Base-by-base conservation (phyloP, 2,113 vertebrate species). In the Nipponia nippon region DNA sequence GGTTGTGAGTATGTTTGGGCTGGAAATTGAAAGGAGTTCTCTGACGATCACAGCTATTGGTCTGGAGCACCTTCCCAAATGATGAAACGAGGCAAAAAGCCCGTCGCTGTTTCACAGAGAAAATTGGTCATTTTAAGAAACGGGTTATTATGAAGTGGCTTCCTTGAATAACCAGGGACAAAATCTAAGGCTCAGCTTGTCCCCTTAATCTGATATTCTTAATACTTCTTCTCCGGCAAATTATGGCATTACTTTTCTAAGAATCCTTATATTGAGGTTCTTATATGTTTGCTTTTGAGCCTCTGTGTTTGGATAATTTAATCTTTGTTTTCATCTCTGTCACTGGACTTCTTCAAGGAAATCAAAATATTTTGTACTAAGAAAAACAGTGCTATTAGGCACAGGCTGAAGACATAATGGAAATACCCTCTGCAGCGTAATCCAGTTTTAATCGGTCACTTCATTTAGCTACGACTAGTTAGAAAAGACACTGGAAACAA, bases 291-390 rank as follows among this genome's bases (percentile, higher is more conserved):
- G 58, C 50, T 95, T 97, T 93, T 85, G 50, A 91, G 78, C 78
- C 93, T 95, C 87, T 97, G 87, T 95, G 94, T 96, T 96, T 97
- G 78, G 83, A 76, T 95, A 95, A 82, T 62, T 76, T 96, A 85
- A 94, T 96, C 95, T 95, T 94, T 95, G 95, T 95, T 95, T 91
- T 94, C 38, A 87, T 94, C 73, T 93, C 87, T 94, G 70, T 95
- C 66, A 77, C 87, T 83, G 89, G 66, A 84, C 62, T 95, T 93
- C 87, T 97, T 95, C 89, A 93, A 83, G 79, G 71, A 94, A 96
- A 88, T 52, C n/a, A 85, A 96, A 97, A 95, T 87, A 93, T 87
- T 96, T 95, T 85, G 11, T 90, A 70, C 49, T 72, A 91, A 94
- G 81, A 89, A 85, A 93, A 97, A 87, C 84, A 94, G 80, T 83